phyloP scores from a whole-genome alignment of 2,797 vertebrate species.

The Gymnocypris eckloni region DNA sequence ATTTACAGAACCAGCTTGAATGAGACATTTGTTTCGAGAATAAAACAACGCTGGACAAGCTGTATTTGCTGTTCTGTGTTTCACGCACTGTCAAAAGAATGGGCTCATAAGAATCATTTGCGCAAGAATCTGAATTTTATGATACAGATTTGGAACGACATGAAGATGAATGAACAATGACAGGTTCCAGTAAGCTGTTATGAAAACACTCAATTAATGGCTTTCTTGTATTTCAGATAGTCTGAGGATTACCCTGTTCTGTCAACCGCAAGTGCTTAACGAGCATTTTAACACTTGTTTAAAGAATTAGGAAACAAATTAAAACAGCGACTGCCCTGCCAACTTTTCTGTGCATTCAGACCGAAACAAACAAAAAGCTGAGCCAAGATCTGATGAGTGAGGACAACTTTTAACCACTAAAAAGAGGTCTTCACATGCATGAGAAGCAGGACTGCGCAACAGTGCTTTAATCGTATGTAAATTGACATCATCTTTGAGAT shows the following conservation, averaged over 20 bases:
- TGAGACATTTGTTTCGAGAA: background rate
- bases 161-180: slow-evolving; percentile 2
- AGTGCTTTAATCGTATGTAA: background rate
- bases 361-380: slow-evolving; percentile 36
- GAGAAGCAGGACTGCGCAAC: background rate
- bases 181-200: slow-evolving; percentile 9
- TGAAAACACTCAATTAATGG: slow-evolving; percentile 12
- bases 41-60: background rate
- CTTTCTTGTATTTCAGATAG: slow-evolving; percentile 23
- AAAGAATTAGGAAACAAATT: slow-evolving; percentile 55
- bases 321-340: slow-evolving; percentile 38
- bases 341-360: slow-evolving; percentile 31
- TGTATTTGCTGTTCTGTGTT: background rate
- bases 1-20: background rate
- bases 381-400: slow-evolving; percentile 11
- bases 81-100: background rate
- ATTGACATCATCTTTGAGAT: background rate
- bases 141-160: background rate
- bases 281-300: slow-evolving; percentile 59
- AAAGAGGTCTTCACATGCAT: slow-evolving; percentile 7
- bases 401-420: slow-evolving; percentile 8
- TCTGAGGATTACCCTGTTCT: slow-evolving; percentile 28
- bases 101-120: background rate
- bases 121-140: background rate
- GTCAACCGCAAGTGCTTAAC: slow-evolving; percentile 58